These are phyloP conservation scores for Lampropteryx suffumata DNA, from an alignment of 2,888 invertebrate genomes.

Conservation along the genomic window DNA sequence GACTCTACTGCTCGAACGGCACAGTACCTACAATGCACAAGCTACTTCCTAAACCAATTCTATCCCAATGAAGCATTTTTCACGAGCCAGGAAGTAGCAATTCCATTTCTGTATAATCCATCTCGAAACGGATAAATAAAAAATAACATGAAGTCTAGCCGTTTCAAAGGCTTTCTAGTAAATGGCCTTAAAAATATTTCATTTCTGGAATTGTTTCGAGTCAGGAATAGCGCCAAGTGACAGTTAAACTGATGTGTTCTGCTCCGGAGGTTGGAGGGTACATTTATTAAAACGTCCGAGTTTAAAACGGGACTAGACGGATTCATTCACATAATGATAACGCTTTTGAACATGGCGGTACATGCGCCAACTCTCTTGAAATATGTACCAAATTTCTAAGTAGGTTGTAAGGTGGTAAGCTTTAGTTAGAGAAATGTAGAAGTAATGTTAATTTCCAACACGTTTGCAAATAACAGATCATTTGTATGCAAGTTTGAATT, in stretches of 20 bases:
- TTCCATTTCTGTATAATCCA: constrained; percentile 28
- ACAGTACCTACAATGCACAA: constrained; percentile 12
- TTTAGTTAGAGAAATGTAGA: no score
- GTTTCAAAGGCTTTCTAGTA: constrained; percentile 70
- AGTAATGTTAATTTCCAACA: no score
- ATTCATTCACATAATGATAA: constrained; percentile 38
- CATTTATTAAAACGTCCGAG: constrained; percentile 66
- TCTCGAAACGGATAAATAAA: constrained; percentile 55
- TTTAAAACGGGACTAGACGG: constrained; percentile 45
- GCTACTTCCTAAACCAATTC: constrained; percentile 12
- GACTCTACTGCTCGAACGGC: not conserved
- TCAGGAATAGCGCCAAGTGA: constrained; percentile 73
- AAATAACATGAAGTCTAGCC: constrained; percentile 56
- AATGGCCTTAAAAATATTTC: constrained; percentile 78
- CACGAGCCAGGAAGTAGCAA: constrained; percentile 19
- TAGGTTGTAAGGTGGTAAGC: no score
- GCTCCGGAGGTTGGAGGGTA: constrained; percentile 56
- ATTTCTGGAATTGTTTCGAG: constrained; percentile 75
- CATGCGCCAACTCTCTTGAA: constrained; percentile 15
- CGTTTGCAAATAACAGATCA: no score
- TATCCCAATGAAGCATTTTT: constrained; percentile 12
- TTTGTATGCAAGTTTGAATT: no score
- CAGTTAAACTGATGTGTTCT: constrained; percentile 72
- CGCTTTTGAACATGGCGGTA: constrained; percentile 20
- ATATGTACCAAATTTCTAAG: not conserved